phyloP scores from a whole-genome alignment of 2,888 invertebrate species.

The Smittia sp. region DNA sequence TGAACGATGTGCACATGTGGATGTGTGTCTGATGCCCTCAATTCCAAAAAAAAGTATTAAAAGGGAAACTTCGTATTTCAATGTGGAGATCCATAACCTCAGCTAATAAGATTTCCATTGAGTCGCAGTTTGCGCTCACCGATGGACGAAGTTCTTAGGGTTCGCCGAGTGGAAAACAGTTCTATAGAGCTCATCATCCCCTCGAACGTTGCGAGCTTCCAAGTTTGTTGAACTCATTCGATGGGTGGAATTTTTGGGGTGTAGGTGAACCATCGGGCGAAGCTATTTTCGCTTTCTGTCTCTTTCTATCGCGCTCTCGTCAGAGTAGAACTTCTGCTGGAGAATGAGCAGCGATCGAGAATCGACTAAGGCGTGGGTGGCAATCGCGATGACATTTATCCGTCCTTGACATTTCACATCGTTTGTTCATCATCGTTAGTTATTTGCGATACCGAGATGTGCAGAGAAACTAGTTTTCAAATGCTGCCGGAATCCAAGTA shows the following conservation, averaged over 20 bases:
- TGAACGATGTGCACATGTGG: neutral
- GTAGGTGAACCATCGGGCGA: neutral
- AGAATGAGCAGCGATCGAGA: neutral
- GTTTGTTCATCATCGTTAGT: neutral
- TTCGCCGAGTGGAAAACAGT: neutral
- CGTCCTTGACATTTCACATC: slow-evolving; percentile 35
- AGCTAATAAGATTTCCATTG: slow-evolving; percentile 39
- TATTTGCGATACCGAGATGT: too few relatives aligned
- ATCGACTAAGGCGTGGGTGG: slow-evolving; percentile 9
- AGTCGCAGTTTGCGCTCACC: slow-evolving; percentile 17
- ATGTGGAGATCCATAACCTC: slow-evolving; percentile 34
- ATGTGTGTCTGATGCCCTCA: slow-evolving; percentile 27
- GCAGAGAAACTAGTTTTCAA: neutral
- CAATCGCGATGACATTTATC: slow-evolving; percentile 28
- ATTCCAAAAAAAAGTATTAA: neutral
- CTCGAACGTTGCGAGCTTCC: neutral
- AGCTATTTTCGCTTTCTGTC: neutral
- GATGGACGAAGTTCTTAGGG: slow-evolving; percentile 25
- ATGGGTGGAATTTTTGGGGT: neutral
- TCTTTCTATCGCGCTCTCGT: neutral
- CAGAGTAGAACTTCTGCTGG: neutral
- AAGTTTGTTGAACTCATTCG: slow-evolving; percentile 27
- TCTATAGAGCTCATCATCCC: slow-evolving; percentile 18
- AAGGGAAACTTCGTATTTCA: slow-evolving; percentile 20
- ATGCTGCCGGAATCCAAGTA: neutral